Base-by-base conservation (phyloP, 37 sponge, comb jelly and placozoan genomes). In the Chondrilla cf. caribensis region DNA sequence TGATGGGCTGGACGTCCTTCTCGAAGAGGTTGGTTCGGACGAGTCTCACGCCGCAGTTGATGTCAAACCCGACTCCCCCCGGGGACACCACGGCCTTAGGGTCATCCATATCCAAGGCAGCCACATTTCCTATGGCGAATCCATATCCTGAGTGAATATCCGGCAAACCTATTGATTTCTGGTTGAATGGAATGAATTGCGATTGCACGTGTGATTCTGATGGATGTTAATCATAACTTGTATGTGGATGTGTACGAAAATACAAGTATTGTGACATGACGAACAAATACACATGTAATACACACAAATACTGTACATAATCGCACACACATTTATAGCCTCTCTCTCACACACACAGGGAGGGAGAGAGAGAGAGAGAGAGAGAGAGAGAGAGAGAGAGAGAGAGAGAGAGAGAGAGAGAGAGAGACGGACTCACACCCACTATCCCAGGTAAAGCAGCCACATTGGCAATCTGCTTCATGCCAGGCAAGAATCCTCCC, bases 101-200 rank as follows among this genome's bases (percentile, higher is more conserved):
- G 57, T 98, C 86, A 18, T 44, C 78, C 86, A 91, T 90, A 60
- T 98, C 99, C 77, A 98, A 95, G 2, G 99, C 99, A 21, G 99
- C 99, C 94, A 98, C 95, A 86, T 98, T 98, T 3, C 98, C 98
- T 64, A 97, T 97, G 38, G 98, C 98, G 82, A 97, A 97, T 19
- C 98, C 98, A 60, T 98, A 98, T 33, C 99, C 99, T 25, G 99
- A 95, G 81, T 98, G 99, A 35, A 98, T 86, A 44, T 98, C 99
- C 0, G 99, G 99, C 4, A 98, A 86, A 21, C 96, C 99, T 57
- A 98, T 86, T 40, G 99, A 98, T 19, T 78, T 70, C 92, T 98
- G 85, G 22, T 80, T 3, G 70, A 15, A 43, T 57, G 3, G 15
- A 84, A 29, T 14, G n/a, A 81, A n/a, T n/a, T n/a, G n/a, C n/a